Conservation (phyloP, 2,113 vertebrate species). For the Fukomys damarensis region DNA sequence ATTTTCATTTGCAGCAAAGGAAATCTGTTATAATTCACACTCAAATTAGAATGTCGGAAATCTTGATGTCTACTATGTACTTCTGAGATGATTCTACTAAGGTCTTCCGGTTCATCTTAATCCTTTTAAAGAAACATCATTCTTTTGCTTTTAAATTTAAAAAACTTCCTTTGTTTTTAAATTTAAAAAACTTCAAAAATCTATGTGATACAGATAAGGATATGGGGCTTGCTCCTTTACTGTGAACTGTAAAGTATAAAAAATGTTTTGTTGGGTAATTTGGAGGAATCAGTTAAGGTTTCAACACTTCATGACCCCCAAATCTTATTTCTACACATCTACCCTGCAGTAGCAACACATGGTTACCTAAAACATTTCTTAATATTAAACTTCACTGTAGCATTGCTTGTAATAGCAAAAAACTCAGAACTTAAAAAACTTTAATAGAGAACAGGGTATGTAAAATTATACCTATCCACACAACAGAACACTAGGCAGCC, state of each 20-base stretch:
- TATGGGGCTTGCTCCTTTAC: background rate
- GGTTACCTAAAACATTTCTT: conserved; percentile 4
- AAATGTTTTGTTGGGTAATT: background rate
- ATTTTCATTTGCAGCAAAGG: background rate
- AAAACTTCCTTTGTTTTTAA: conserved; percentile 1
- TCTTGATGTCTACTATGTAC: background rate
- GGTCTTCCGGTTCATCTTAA: conserved; percentile 30
- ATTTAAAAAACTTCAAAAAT: conserved; percentile 2
- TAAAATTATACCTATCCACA: background rate
- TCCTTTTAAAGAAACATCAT: conserved; percentile 33
- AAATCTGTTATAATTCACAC: background rate
- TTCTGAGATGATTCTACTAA: conserved; percentile 49
- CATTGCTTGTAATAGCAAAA: background rate
- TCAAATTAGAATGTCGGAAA: conserved; percentile 34
- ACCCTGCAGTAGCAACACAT: background rate
- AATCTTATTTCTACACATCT: conserved; percentile 27
- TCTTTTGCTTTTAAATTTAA: conserved; percentile 10
- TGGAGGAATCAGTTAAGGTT: background rate
- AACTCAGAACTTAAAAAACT: background rate
- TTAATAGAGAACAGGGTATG: background rate
- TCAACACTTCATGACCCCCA: background rate
- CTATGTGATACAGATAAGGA: background rate
- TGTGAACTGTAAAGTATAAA: conserved; percentile 4
- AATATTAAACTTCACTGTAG: background rate
- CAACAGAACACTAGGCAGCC: background rate